Conservation (phyloP, 2,113 vertebrate species). For the Etia nguti region DNA sequence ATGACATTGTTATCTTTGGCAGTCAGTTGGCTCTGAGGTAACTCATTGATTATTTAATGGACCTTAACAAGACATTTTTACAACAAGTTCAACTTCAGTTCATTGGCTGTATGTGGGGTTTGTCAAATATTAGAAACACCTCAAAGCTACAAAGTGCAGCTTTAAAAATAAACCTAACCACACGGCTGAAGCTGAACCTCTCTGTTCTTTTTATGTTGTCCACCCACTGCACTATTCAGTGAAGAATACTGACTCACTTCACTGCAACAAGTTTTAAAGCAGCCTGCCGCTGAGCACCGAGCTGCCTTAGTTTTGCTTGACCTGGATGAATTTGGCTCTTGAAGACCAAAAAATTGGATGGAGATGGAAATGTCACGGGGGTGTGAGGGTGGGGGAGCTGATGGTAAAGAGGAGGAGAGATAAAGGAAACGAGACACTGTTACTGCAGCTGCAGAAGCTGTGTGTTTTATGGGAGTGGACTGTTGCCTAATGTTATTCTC, state of each 20-base stretch:
- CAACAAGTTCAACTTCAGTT: neutral
- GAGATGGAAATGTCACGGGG: neutral
- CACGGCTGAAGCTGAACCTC: neutral
- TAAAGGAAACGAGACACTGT: neutral
- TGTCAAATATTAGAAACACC: neutral
- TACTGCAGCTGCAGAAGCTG: constrained; percentile 42
- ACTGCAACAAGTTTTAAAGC: neutral
- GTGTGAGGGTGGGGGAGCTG: neutral
- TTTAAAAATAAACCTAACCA: neutral
- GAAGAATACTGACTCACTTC: neutral
- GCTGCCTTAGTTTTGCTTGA: neutral
- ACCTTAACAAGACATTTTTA: neutral
- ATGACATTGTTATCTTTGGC: neutral
- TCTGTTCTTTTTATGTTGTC: neutral
- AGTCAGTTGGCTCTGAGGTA: neutral
- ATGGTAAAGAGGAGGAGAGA: neutral
- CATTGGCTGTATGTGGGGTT: neutral
- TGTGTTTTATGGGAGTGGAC: constrained; percentile 13
- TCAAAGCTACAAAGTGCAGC: neutral
- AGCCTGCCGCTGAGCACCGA: neutral
- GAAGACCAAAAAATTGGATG: neutral
- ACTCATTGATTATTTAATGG: neutral
- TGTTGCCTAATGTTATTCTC: constrained; percentile 41
- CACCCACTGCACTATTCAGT: neutral
- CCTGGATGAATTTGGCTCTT: neutral